Conservation (phyloP, 2,113 vertebrate species). For the Tachysurus vachellii region DNA sequence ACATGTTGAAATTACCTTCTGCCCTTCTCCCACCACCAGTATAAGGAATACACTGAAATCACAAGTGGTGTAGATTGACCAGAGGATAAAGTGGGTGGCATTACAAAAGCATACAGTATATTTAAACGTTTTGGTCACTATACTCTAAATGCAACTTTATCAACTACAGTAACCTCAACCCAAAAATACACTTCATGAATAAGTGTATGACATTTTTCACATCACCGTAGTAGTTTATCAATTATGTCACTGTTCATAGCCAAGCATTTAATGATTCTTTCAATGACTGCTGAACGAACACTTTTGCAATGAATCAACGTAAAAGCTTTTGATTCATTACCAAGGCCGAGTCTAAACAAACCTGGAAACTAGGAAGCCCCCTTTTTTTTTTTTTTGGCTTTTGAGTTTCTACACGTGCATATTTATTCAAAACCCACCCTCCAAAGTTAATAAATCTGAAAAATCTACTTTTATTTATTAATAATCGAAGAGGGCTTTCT, state of each 20-base stretch:
- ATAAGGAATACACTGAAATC: background rate
- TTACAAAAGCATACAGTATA: background rate
- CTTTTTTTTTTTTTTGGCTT: background rate
- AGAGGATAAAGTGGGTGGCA: background rate
- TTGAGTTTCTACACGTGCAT: background rate
- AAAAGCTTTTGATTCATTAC: background rate
- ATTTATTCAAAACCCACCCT: background rate
- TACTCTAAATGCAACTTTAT: background rate
- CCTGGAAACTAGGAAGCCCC: background rate
- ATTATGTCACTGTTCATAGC: background rate
- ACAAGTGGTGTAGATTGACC: background rate
- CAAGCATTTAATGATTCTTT: background rate
- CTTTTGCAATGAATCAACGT: background rate
- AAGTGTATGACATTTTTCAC: background rate
- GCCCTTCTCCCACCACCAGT: conserved; percentile 10
- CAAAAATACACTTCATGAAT: background rate
- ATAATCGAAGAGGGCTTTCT: background rate
- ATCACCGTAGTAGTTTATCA: background rate
- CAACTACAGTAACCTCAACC: background rate
- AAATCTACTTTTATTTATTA: background rate
- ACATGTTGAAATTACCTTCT: background rate
- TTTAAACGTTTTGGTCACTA: background rate
- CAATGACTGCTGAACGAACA: background rate
- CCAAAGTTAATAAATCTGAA: background rate
- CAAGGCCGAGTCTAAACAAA: background rate